Base-by-base conservation (phyloP, 2,888 invertebrate species). In the Meliscaeva auricollis region DNA sequence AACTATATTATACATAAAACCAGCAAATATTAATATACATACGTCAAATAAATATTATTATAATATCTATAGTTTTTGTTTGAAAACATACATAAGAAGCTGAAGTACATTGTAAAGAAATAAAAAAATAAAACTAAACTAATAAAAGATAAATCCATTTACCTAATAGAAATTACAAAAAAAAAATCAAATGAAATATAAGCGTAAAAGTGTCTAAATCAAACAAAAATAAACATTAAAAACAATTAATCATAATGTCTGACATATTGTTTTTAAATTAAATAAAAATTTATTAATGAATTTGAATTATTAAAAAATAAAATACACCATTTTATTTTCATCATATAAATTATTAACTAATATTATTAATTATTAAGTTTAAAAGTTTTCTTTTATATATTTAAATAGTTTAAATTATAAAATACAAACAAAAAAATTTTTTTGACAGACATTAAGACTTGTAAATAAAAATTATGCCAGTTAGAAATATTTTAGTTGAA, bases 191-290 rank as follows among this genome's bases (percentile, higher is more conserved):
- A 50, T 20, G 72, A 66, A 48, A 75, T 35, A 74, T 87, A 87
- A 88, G 88, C 88, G 87, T 87, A 88, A 87, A 87, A 83, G 84
- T 87, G 69, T 87, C 87, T 88, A 88, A 88, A 82, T 82, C 77
- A 64, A 80, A 85, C 26, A 44, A 44, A 7, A 44, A 41, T 56
- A 84, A 83, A 38, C 30, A 44, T 68, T 9, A 38, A 38, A 38
- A 11, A 9, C 60, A 44, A 68, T 62, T 50, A 68, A 73, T 41
- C 70, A 76, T 81, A 77, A 74, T 85, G 81, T 85, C 81, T 81
- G 85, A 35, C 70, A 54, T 17, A 70, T 69, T 69, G 9, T 9
- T 35, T 75, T 56, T 11, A 1, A 30, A 44, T 69, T 80, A 52
- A 32, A 46, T n/a, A 35, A 69, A 22, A 26, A 11, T 9, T 22